Percentiles rank a stretch among this genome's conserved stretches.
Evolutionary conservation across 2,797 vertebrate species (phyloP).

Genomic region (Champsocephalus gunnari): DNA sequence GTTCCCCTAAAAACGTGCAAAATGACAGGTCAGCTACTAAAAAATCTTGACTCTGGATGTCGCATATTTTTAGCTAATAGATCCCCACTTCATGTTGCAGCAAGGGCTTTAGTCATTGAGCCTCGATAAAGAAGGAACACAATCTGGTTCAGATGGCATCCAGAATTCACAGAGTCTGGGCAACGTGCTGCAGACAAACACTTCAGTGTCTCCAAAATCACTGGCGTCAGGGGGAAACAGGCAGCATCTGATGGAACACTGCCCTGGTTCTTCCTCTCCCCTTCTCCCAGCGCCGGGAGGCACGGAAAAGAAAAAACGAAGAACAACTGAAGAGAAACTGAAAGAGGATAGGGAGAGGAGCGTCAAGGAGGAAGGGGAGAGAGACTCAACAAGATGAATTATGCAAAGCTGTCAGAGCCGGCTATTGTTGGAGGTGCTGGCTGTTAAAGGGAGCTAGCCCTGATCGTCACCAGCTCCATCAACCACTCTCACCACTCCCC

Average conservation of each 20-base stretch:
- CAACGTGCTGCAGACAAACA: conserved; percentile 80
- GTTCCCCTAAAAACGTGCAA: neutral
- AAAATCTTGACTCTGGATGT: conserved; percentile 16
- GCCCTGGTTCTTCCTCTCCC: conserved; percentile 71
- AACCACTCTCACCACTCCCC: conserved; percentile 69
- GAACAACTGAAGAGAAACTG: conserved; percentile 67
- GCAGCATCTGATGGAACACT: conserved; percentile 80
- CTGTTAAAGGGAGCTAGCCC: conserved; percentile 79
- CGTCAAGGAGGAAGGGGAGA: conserved; percentile 71
- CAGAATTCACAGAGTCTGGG: conserved; percentile 74
- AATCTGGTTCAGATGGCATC: conserved; percentile 77
- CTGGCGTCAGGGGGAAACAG: conserved; percentile 78
- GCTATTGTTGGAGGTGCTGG: conserved; percentile 87
- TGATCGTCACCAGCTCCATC: conserved; percentile 79
- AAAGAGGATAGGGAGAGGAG: conserved; percentile 68
- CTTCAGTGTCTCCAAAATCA: conserved; percentile 80
- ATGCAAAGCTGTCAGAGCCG: conserved; percentile 92
- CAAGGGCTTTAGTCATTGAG: conserved; percentile 53
- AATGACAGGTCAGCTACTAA: neutral
- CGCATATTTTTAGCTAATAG: conserved; percentile 54
- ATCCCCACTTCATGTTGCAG: conserved; percentile 47
- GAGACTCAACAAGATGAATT: conserved; percentile 88
- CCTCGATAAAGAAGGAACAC: conserved; percentile 64
- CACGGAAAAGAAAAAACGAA: conserved; percentile 43
- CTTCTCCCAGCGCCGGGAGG: conserved; percentile 66